Evolutionary conservation across 2,888 invertebrate species (phyloP), one percentile per base, ranked within the genome.

Genomic region (Tenthredo amoena): DNA sequence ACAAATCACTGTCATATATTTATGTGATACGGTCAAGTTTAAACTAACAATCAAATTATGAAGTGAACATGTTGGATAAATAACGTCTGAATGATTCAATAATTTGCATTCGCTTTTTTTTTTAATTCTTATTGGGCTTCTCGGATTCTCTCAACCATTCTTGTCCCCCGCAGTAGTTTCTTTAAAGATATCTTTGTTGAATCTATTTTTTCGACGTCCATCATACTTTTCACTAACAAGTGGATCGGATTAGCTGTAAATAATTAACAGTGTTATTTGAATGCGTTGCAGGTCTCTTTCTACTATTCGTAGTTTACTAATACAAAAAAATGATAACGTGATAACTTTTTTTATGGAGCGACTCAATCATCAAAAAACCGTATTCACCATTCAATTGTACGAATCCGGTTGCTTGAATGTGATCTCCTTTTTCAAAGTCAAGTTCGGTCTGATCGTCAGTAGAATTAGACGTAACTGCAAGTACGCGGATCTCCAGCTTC

Each of bases 161-260:
- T 55, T 15, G 55, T 55, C 55, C 55, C 55, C 15, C 55, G 55
- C 55, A 55, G 55, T 55, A 55, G 15, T 15, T 55, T 55, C 15
- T 55, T 55, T n/a, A n/a, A 15, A 18, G 55, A 15, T n/a, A 55
- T 55, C 15, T 55, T 55, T 18, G n/a, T 55, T 55, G 18, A 18
- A 15, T 55, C n/a, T 18, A 55, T 55, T 55, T 55, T n/a, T n/a
- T 55, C n/a, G n/a, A 55, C 15, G n/a, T n/a, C n/a, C 18, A 5
- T n/a, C 18, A 55, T 55, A n/a, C n/a, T 55, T n/a, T 55, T n/a
- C 6, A 55, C 55, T 15, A 55, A 15, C 55, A 55, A 55, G 55
- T 55, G 55, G n/a, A 55, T 55, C n/a, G 55, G 55, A n/a, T 55
- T n/a, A 55, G 55, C 55, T 55, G 55, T 55, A n/a, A 55, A 55